Conservation (phyloP, 2,888 invertebrate species). For the Therioaphis trifolii region DNA sequence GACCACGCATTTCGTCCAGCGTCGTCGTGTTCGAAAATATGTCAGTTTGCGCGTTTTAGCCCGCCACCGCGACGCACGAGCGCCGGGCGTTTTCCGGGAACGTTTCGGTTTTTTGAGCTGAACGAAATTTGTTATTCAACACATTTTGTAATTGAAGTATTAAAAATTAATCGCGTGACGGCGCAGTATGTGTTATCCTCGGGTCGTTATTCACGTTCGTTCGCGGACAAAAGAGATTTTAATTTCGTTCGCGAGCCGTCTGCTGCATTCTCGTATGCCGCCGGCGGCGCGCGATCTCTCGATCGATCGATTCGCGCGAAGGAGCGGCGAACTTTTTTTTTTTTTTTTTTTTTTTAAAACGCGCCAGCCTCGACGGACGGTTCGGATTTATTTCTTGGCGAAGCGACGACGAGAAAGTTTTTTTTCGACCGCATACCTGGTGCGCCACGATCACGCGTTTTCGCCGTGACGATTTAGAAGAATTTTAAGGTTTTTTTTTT, state of each 20-base stretch:
- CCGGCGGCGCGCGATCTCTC: neutral
- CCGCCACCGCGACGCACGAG: no score
- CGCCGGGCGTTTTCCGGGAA: no score
- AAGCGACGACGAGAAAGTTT: neutral
- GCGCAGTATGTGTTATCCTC: neutral
- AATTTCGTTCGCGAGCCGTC: conserved; percentile 25
- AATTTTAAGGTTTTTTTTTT: no score
- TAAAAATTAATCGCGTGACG: conserved; percentile 6
- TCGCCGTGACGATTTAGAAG: no score
- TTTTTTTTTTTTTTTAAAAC: neutral
- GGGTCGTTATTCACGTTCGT: neutral
- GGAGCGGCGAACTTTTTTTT: no score
- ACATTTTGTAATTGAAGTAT: conserved; percentile 32
- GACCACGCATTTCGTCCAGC: no score
- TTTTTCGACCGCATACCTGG: no score
- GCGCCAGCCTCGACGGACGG: neutral
- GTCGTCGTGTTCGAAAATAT: no score
- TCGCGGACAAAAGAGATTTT: neutral
- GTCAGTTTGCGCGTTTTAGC: no score
- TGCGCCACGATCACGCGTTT: no score
- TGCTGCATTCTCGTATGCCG: neutral
- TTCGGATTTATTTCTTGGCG: neutral
- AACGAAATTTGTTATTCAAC: neutral
- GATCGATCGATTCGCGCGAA: neutral
- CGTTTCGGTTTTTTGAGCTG: neutral